phyloP scores from a whole-genome alignment of 1,140 invertebrate species.

The Euura lappo region DNA sequence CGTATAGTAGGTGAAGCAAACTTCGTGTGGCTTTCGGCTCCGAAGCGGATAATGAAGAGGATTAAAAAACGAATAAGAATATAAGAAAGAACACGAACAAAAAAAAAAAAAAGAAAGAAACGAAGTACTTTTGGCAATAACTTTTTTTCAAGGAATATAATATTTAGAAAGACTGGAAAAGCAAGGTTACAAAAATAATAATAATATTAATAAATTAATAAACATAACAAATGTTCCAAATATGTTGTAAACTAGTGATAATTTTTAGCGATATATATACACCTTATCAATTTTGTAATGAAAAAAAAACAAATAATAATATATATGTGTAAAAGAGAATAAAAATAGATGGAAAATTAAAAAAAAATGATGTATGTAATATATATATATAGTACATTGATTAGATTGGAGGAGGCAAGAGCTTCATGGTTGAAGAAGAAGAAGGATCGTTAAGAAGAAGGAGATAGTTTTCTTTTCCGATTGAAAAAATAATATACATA shows the following conservation, averaged over 20 bases:
- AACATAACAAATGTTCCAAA: constrained; percentile 10
- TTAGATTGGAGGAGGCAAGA: too few species aligned
- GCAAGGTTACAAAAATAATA: constrained; percentile 14
- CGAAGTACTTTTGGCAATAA: constrained; percentile 20
- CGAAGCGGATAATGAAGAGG: neutral
- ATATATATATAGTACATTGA: too few species aligned
- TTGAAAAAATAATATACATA: neutral
- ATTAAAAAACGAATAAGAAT: neutral
- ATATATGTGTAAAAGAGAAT: constrained; percentile 26
- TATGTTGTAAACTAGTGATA: constrained; percentile 20
- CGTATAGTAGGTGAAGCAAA: neutral
- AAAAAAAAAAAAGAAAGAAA: neutral
- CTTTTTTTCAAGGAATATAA: constrained; percentile 13
- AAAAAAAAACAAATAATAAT: constrained; percentile 4
- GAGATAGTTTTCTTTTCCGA: neutral
- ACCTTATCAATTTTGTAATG: constrained; percentile 35
- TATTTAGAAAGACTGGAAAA: constrained; percentile 19
- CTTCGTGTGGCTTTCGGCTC: neutral
- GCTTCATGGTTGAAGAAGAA: too few species aligned
- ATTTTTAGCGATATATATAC: constrained; percentile 21
- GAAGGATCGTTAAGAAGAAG: neutral
- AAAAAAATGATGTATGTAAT: too few species aligned
- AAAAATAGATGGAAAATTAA: neutral
- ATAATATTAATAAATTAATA: constrained; percentile 15
- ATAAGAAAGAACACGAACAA: neutral